phyloP scores from a whole-genome alignment of 2,797 vertebrate species.

The Pseudotriccus pelzelni region DNA sequence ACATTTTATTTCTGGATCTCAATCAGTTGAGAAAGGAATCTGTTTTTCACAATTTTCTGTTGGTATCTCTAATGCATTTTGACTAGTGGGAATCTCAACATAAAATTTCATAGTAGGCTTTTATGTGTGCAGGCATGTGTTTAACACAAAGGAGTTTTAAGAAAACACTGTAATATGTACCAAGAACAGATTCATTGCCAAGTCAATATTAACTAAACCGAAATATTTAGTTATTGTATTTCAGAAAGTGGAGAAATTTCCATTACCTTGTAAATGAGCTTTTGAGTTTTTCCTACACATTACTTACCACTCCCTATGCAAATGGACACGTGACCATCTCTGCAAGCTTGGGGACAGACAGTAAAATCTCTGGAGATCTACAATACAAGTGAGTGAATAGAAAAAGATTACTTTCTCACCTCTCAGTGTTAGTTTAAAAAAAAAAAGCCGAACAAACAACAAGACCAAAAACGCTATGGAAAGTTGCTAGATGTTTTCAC shows the following conservation, averaged over 20 bases:
- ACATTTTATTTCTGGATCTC: constrained; percentile 9
- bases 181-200: not conserved
- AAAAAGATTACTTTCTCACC: not conserved
- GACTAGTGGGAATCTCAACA: not conserved
- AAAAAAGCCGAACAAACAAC: not conserved
- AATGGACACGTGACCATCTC: not conserved
- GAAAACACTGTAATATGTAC: not conserved
- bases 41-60: not conserved
- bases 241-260: not conserved
- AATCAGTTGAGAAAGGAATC: not conserved
- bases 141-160: not conserved
- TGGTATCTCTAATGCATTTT: not conserved
- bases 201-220: not conserved
- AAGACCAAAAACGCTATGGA: not conserved
- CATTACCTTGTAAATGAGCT: not conserved
- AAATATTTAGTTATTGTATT: not conserved
- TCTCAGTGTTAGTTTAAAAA: not conserved
- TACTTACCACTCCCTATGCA: not conserved
- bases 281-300: not conserved
- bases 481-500: not conserved
- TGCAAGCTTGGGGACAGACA: not conserved
- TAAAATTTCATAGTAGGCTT: not conserved
- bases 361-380: not conserved
- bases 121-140: not conserved
- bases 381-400: not conserved